A percentile compares a stretch with the other conserved stretches of the same genome.
Conservation (phyloP, 2,888 invertebrate species). For the Drosophila meridionalis region DNA sequence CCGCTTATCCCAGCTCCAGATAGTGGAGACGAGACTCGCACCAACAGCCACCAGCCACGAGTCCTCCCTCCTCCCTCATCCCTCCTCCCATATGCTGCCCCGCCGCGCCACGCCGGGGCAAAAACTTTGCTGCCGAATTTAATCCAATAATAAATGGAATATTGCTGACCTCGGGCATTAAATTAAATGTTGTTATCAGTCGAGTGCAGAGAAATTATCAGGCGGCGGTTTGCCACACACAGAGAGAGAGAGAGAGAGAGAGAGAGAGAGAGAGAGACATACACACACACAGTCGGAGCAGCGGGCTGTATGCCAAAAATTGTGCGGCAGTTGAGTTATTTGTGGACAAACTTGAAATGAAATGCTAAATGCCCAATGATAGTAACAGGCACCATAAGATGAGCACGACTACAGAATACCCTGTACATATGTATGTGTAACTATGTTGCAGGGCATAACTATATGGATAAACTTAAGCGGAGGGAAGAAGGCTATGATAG, state of each 20-base stretch:
- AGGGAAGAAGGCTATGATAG: too few species aligned
- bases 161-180: slow-evolving; percentile 86
- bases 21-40: slow-evolving; percentile 55
- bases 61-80: not conserved
- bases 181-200: slow-evolving; percentile 86
- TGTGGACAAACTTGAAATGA: slow-evolving; percentile 60
- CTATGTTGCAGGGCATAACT: too few species aligned
- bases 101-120: slow-evolving; percentile 12
- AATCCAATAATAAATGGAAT: slow-evolving; percentile 86
- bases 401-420: slow-evolving; percentile 10
- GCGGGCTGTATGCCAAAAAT: slow-evolving; percentile 14
- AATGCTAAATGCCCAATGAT: slow-evolving; percentile 43
- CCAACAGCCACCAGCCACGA: not conserved
- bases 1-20: slow-evolving; percentile 68
- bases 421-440: not conserved
- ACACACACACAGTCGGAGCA: not conserved
- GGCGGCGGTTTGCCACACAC: slow-evolving; percentile 56
- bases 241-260: slow-evolving; percentile 21
- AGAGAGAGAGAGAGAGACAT: slow-evolving; percentile 2
- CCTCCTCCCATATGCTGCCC: not conserved
- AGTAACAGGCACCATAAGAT: not conserved
- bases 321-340: slow-evolving; percentile 58
- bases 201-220: slow-evolving; percentile 85
- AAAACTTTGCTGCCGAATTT: slow-evolving; percentile 84
- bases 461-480: too few species aligned